A percentile compares a stretch with the other conserved stretches of the same genome.
Evolutionary conservation across 2,888 invertebrate genomes (phyloP).

Genomic region (Eupithecia exiguata): DNA sequence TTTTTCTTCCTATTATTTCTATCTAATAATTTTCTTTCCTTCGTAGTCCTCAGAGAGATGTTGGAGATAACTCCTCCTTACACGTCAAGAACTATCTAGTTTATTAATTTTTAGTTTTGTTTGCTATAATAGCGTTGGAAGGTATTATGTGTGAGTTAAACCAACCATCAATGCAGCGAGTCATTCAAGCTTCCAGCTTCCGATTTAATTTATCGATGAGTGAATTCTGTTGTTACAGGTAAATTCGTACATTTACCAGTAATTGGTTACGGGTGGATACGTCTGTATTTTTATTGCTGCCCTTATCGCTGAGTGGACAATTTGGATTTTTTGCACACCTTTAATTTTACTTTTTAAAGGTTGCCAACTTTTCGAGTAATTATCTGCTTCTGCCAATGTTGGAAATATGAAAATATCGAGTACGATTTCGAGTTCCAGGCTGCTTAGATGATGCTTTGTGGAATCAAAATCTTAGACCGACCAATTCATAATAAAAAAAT

Average conservation of each 20-base stretch:
- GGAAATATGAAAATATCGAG: background rate
- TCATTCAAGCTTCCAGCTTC: constrained; percentile 30
- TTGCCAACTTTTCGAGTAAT: background rate
- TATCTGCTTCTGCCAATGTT: background rate
- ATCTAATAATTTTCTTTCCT: background rate
- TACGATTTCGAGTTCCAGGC: background rate
- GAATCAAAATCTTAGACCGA: too few relatives aligned
- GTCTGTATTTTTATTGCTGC: constrained; percentile 15
- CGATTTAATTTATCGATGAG: constrained; percentile 62
- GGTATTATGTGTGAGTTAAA: background rate
- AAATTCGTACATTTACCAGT: constrained; percentile 33
- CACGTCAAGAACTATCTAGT: background rate
- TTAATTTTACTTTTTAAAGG: constrained; percentile 14
- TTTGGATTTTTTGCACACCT: constrained; percentile 15
- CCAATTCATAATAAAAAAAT: background rate
- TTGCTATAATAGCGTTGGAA: background rate
- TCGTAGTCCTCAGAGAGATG: background rate
- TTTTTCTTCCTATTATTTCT: too few relatives aligned
- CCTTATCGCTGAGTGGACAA: constrained; percentile 11
- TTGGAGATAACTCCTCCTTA: background rate
- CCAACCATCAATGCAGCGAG: background rate
- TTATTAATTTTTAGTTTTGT: background rate
- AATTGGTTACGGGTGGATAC: constrained; percentile 29
- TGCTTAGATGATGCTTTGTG: too few relatives aligned
- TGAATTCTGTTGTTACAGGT: constrained; percentile 33